Evolutionary conservation across 2,113 vertebrate genomes (phyloP).

Genomic region (Melanocharis versteri): DNA sequence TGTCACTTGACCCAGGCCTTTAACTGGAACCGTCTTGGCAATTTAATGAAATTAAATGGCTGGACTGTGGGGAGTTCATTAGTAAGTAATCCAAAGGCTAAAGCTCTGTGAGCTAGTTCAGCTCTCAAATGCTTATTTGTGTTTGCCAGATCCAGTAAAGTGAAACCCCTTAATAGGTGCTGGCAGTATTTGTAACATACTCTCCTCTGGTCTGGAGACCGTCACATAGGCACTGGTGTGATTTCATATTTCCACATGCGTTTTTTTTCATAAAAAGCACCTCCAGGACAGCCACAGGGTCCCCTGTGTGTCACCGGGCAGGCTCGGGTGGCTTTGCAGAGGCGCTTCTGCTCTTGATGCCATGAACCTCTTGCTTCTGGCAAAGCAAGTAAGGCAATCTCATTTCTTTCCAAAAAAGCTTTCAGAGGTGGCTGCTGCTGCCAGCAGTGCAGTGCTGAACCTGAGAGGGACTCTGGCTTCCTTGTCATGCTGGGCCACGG

Average conservation of each 20-base stretch:
- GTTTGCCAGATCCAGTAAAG: conserved; percentile 49
- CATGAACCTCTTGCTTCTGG: background rate
- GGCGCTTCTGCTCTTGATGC: fast-evolving
- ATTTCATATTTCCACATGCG: background rate
- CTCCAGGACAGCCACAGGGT: background rate
- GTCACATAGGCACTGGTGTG: background rate
- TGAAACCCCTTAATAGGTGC: conserved; percentile 9
- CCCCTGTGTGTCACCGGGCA: background rate
- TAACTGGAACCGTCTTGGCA: conserved; percentile 38
- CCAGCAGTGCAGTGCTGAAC: background rate
- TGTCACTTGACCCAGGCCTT: conserved; percentile 19
- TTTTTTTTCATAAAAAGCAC: background rate
- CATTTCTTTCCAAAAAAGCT: background rate
- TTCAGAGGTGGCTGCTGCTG: background rate
- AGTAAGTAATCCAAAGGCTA: conserved; percentile 54
- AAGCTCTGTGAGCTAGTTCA: conserved; percentile 23
- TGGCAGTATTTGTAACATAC: background rate
- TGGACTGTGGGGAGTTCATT: conserved; percentile 44
- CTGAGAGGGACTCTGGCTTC: background rate
- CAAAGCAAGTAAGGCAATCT: background rate
- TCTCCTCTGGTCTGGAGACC: background rate
- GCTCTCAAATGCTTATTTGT: background rate
- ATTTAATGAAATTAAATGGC: conserved; percentile 54
- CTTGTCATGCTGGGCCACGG: background rate
- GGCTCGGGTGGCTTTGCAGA: background rate